Percentiles rank a stretch among this genome's conserved stretches.
Evolutionary conservation across 2,797 vertebrate species (phyloP).

Genomic region (Fistularia commersonii): DNA sequence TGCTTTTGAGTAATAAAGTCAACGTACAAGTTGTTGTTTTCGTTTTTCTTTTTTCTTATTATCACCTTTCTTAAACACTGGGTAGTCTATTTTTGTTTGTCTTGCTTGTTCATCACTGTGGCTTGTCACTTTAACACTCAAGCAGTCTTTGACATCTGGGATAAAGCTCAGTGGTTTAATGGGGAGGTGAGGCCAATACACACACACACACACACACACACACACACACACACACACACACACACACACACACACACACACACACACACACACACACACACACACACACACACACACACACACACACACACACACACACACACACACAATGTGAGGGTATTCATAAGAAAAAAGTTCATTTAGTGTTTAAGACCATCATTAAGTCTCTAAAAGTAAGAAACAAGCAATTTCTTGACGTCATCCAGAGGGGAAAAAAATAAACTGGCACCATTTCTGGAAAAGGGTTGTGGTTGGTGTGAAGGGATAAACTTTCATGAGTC

Average conservation of each 20-base stretch:
- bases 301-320: conserved; percentile 16
- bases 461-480: neutral
- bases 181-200: conserved; percentile 40
- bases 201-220: too few species aligned
- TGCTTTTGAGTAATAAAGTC: too few species aligned
- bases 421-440: conserved; percentile 8
- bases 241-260: too few species aligned
- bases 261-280: too few species aligned
- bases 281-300: conserved; percentile 19
- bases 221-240: too few species aligned
- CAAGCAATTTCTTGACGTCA: conserved; percentile 34
- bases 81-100: conserved; percentile 4
- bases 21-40: too few species aligned
- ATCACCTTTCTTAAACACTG: too few species aligned
- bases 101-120: conserved; percentile 39
- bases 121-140: conserved; percentile 43
- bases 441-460: conserved; percentile 3
- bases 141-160: conserved; percentile 55
- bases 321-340: conserved; percentile 21
- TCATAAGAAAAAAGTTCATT: conserved; percentile 49
- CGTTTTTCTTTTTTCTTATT: too few species aligned
- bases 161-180: conserved; percentile 40
- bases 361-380: conserved; percentile 38
- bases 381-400: conserved; percentile 35
- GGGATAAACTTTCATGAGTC: too few species aligned